Conservation (phyloP, 2,797 vertebrate genomes). For the Platyrinchus mystaceus region DNA sequence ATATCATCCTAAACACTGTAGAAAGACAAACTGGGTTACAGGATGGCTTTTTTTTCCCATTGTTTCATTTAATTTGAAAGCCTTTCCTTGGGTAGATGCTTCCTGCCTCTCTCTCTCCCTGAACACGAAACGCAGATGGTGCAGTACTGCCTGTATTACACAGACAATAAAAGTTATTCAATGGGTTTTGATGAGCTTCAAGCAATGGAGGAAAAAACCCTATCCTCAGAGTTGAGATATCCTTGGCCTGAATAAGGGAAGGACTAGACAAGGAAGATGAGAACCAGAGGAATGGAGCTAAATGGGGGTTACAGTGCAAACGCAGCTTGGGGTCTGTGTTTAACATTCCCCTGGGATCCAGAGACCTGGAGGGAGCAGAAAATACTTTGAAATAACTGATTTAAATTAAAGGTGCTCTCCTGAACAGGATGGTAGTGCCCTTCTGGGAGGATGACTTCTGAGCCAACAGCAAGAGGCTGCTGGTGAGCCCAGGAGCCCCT, state of each 20-base stretch:
- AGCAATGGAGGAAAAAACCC: background rate
- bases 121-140: background rate
- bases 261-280: background rate
- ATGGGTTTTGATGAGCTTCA: background rate
- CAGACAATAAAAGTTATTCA: background rate
- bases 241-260: background rate
- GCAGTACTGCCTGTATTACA: background rate
- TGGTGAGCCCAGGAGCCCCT: background rate
- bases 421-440: background rate
- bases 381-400: background rate
- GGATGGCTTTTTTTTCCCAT: background rate
- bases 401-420: background rate
- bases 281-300: fast-evolving
- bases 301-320: background rate
- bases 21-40: background rate
- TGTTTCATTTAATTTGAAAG: background rate
- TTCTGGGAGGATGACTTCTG: background rate
- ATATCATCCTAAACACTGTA: background rate
- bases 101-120: background rate
- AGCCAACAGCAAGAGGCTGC: background rate
- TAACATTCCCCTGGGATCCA: background rate
- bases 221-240: background rate
- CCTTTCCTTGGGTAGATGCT: background rate
- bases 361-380: background rate
- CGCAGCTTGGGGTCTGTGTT: fast-evolving